A percentile compares a stretch with the other conserved stretches of the same genome.
phyloP scores from a whole-genome alignment of 2,113 vertebrate genomes.

The Notiomystis cincta region DNA sequence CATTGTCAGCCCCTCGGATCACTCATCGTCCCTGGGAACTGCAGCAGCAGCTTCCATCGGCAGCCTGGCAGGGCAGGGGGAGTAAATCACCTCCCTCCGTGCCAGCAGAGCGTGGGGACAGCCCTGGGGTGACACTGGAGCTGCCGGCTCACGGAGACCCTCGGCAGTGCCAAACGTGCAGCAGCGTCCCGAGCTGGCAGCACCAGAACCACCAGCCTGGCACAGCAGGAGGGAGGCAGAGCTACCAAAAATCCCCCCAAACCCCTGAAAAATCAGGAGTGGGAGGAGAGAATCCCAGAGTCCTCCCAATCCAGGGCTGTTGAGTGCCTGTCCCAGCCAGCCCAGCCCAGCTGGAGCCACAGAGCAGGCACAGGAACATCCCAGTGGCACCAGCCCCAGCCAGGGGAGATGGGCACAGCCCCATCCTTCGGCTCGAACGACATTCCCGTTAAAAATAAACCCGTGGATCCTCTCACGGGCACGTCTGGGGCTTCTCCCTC shows the following conservation, averaged over 20 bases:
- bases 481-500: not conserved
- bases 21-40: not conserved
- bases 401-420: not conserved
- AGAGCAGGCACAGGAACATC: fast-evolving
- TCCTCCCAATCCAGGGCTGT: fast-evolving
- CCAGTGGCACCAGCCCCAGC: not conserved
- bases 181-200: too few species aligned
- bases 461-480: fast-evolving
- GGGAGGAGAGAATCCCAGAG: not conserved
- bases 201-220: not conserved
- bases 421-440: not conserved
- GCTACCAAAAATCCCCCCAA: not conserved
- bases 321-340: not conserved
- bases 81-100: not conserved
- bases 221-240: not conserved
- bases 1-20: constrained; percentile 8
- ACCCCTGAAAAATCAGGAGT: not conserved
- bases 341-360: fast-evolving
- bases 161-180: not conserved
- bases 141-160: not conserved
- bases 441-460: not conserved
- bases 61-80: not conserved
- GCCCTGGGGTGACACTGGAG: fast-evolving
- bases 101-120: fast-evolving
- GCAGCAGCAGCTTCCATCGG: not conserved